A percentile compares a stretch with the other conserved stretches of the same genome.
Conservation (phyloP, 2,113 vertebrate genomes). For the Podocnemis expansa region DNA sequence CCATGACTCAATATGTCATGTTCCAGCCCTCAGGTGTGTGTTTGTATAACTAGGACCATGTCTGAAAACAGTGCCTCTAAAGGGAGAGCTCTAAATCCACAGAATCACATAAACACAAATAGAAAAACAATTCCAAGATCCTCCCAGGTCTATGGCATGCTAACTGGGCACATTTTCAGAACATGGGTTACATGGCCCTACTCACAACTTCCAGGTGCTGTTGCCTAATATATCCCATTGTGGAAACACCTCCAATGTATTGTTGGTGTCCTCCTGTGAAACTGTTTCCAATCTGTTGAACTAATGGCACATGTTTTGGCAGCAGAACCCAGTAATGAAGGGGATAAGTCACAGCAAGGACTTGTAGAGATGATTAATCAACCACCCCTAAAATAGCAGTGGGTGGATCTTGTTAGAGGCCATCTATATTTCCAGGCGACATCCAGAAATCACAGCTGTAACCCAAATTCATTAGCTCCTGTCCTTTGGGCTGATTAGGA, state of each 20-base stretch:
- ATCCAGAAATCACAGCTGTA: accelerated
- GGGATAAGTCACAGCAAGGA: neutral
- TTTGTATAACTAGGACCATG: neutral
- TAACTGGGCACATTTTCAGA: accelerated
- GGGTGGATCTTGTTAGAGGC: neutral
- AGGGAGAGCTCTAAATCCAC: neutral
- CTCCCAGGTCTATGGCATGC: neutral
- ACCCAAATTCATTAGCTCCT: neutral
- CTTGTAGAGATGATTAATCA: neutral
- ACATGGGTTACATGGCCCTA: no score
- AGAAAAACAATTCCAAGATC: neutral
- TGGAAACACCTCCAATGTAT: accelerated
- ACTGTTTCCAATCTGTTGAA: neutral
- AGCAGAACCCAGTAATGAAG: neutral
- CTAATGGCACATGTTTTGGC: accelerated
- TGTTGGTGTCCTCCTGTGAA: accelerated
- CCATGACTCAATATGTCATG: neutral
- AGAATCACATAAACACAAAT: neutral
- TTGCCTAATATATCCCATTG: accelerated
- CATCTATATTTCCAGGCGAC: neutral
- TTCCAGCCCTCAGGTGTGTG: neutral
- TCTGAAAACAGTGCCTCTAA: neutral
- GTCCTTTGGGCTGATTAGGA: neutral
- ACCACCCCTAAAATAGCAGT: neutral
- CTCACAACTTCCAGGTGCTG: neutral